phyloP scores from a whole-genome alignment of 2,797 vertebrate genomes.

The Crax fasciolata region DNA sequence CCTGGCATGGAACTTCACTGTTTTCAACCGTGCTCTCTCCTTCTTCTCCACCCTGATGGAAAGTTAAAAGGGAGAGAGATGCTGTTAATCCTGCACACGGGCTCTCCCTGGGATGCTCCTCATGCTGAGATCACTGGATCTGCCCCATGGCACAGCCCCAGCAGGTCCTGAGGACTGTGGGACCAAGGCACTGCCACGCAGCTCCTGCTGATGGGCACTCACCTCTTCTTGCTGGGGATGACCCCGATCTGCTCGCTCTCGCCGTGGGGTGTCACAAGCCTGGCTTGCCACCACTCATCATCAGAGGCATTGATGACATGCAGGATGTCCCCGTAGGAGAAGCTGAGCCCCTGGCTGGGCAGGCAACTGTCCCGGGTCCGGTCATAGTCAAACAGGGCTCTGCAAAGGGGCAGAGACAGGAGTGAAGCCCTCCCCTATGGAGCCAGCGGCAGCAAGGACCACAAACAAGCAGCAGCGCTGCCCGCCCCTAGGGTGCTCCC shows the following conservation, averaged over 20 bases:
- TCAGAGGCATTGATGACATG: conserved; percentile 99
- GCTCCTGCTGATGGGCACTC: not conserved
- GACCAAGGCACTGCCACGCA: accelerated
- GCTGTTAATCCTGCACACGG: not conserved
- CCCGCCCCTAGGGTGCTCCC: accelerated
- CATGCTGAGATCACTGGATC: not conserved
- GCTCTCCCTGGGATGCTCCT: too few species aligned
- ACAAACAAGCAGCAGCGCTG: not conserved
- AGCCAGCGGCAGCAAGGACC: not conserved
- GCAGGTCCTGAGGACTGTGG: not conserved
- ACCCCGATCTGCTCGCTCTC: conserved; percentile 99
- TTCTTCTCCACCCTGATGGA: conserved; percentile 96
- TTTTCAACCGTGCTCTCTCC: conserved; percentile 99
- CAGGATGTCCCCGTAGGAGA: conserved; percentile 97
- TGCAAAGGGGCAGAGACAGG: conserved; percentile 56
- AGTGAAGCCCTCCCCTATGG: not conserved
- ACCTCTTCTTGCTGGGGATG: conserved; percentile 99
- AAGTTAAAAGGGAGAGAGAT: conserved; percentile 63
- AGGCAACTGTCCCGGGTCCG: conserved; percentile 97
- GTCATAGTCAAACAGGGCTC: conserved; percentile 98
- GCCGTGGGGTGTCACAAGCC: conserved; percentile 96
- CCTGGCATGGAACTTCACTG: conserved; percentile 98
- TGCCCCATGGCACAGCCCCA: not conserved
- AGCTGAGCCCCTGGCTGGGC: conserved; percentile 98
- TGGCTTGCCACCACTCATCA: conserved; percentile 99